Evolutionary conservation across 2,113 vertebrate genomes (phyloP).

Genomic region (Kryptolebias marmoratus): DNA sequence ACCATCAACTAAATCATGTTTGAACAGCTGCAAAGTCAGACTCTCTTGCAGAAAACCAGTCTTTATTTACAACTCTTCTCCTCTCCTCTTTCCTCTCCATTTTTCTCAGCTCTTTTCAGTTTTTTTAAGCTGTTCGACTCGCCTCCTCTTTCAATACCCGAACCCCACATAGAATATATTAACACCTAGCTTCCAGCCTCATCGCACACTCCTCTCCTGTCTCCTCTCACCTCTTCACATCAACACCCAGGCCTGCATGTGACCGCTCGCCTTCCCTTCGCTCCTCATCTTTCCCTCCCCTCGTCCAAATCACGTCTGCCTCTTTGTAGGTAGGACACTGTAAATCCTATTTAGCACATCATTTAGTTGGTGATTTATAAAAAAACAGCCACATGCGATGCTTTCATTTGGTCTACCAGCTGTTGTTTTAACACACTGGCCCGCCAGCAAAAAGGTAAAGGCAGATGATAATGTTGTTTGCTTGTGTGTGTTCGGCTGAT

Average conservation of each 20-base stretch:
- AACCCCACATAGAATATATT: not conserved
- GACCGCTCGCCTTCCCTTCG: constrained; percentile 29
- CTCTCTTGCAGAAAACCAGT: constrained; percentile 53
- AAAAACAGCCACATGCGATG: constrained; percentile 7
- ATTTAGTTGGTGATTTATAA: constrained; percentile 46
- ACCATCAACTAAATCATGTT: constrained; percentile 52
- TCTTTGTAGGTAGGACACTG: constrained; percentile 46
- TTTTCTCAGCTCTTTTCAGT: constrained; percentile 5
- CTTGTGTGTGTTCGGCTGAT: too few species aligned
- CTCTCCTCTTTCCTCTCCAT: constrained; percentile 34
- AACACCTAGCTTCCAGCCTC: constrained; percentile 17
- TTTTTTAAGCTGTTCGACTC: constrained; percentile 22
- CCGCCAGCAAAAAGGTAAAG: too few species aligned
- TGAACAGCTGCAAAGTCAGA: constrained; percentile 72
- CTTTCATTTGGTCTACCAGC: too few species aligned
- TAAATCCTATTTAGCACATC: constrained; percentile 49
- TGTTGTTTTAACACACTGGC: too few species aligned
- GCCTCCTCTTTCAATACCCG: constrained; percentile 21
- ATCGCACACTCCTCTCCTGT: constrained; percentile 26
- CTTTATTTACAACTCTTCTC: constrained; percentile 30
- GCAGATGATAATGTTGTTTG: too few species aligned
- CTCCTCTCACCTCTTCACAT: constrained; percentile 31
- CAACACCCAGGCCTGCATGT: constrained; percentile 46
- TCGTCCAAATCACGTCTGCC: constrained; percentile 44
- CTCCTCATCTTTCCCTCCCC: constrained; percentile 45